phyloP scores from a whole-genome alignment of 2,888 invertebrate genomes.

The Chaetoderma sp. region DNA sequence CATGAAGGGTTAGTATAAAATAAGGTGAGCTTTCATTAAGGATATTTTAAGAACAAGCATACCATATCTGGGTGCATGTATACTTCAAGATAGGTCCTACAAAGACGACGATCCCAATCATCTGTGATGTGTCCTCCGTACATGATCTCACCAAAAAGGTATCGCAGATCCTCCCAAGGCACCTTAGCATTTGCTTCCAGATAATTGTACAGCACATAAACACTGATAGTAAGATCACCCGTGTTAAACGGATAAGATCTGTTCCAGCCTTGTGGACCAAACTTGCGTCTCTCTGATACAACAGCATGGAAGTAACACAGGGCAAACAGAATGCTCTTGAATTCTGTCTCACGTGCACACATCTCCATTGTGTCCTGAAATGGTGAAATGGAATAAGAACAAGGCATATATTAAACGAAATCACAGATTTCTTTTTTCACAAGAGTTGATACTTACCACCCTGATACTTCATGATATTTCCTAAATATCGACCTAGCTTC shows the following conservation, averaged over 20 bases:
- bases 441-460: no score
- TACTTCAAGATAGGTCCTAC: conserved; percentile 85
- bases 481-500: no score
- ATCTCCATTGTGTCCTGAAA: conserved; percentile 89
- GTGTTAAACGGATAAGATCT: conserved; percentile 96
- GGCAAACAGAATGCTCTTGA: conserved; percentile 92
- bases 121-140: conserved; percentile 98
- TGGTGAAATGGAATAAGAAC: no score
- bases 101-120: conserved; percentile 93
- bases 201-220: conserved; percentile 91
- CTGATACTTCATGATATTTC: no score
- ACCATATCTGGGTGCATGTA: conserved; percentile 92
- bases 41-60: no score
- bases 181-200: conserved; percentile 88
- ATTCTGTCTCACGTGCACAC: conserved; percentile 96
- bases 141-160: conserved; percentile 98
- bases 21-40: no score
- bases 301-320: conserved; percentile 94
- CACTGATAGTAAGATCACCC: conserved; percentile 89
- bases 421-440: no score
- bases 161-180: conserved; percentile 96
- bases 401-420: no score
- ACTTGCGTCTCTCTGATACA: conserved; percentile 92
- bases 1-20: no score
- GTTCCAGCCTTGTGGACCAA: conserved; percentile 83